Evolutionary conservation across 2,113 vertebrate genomes (phyloP).

Genomic region (Heliornis fulica): DNA sequence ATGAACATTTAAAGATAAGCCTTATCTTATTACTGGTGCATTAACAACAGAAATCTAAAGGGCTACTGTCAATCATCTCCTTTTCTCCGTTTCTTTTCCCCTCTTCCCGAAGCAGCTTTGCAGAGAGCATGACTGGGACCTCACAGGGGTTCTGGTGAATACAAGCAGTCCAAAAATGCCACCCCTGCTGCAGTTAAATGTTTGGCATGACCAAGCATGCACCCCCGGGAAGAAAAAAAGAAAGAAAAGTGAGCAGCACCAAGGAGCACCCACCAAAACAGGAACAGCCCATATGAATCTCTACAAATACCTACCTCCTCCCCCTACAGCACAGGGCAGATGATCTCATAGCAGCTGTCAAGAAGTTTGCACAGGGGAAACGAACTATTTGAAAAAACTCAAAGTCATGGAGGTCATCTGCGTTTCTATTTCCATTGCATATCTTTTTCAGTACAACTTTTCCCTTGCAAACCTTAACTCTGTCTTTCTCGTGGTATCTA

Average conservation of each 20-base stretch:
- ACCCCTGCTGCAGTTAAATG: rapidly evolving
- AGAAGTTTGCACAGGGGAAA: not conserved
- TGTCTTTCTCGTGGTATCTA: not conserved
- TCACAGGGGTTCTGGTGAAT: not conserved
- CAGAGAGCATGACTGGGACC: not conserved
- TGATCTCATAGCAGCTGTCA: not conserved
- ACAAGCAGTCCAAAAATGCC: not conserved
- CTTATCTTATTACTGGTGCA: constrained; percentile 78
- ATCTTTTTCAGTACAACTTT: not conserved
- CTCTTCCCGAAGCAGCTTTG: constrained; percentile 9
- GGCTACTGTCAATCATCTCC: constrained; percentile 66
- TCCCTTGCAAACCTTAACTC: not conserved
- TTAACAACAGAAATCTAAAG: constrained; percentile 75
- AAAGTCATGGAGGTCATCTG: not conserved
- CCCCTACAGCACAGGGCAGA: not conserved
- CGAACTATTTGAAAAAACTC: not conserved
- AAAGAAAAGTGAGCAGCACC: not conserved
- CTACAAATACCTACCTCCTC: not conserved
- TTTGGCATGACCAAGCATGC: not conserved
- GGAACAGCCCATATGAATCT: rapidly evolving
- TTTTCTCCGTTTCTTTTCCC: not conserved
- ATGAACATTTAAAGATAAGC: constrained; percentile 81
- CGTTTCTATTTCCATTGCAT: not conserved
- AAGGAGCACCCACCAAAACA: not conserved
- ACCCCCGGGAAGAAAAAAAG: not conserved